phyloP scores from a whole-genome alignment of 53 echinoderm and acorn worm genomes.

The Luidia sarsii region DNA sequence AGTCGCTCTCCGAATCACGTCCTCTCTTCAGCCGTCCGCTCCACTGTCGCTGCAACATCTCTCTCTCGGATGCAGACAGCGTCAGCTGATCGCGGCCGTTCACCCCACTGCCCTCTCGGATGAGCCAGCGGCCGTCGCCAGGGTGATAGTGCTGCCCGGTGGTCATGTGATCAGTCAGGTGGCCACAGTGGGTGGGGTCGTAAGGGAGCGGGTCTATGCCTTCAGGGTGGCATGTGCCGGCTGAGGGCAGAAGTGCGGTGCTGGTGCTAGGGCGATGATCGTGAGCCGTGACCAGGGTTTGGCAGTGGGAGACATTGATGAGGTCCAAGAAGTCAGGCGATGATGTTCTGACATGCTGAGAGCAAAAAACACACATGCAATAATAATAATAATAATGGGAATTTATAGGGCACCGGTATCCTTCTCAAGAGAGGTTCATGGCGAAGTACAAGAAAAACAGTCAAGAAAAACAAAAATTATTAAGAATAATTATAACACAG shows the following conservation, averaged over 20 bases:
- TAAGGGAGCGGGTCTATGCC: not conserved
- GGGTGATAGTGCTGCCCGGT: not conserved
- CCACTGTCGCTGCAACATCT: not conserved
- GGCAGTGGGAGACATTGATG: slow-evolving; percentile 1
- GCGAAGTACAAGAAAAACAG: no score
- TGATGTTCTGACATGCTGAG: not conserved
- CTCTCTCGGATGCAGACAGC: slow-evolving; percentile 3
- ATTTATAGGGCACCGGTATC: no score
- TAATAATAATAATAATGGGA: no score
- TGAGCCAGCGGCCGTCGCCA: not conserved
- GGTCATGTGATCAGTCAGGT: not conserved
- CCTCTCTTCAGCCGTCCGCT: not conserved
- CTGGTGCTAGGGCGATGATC: no score
- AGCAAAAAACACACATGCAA: not conserved
- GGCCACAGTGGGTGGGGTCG: not conserved
- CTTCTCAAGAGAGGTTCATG: no score
- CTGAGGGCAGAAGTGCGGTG: no score
- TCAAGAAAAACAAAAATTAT: no score
- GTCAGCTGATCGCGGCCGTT: no score
- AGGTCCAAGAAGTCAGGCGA: slow-evolving; percentile 14
- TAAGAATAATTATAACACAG: no score
- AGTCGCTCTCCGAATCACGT: slow-evolving; percentile 20
- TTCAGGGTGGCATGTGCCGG: no score
- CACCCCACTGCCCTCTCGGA: no score
- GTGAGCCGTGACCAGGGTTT: not conserved